Evolutionary conservation across 1,140 invertebrate species (phyloP).

Genomic region (Drosophila asahinai): DNA sequence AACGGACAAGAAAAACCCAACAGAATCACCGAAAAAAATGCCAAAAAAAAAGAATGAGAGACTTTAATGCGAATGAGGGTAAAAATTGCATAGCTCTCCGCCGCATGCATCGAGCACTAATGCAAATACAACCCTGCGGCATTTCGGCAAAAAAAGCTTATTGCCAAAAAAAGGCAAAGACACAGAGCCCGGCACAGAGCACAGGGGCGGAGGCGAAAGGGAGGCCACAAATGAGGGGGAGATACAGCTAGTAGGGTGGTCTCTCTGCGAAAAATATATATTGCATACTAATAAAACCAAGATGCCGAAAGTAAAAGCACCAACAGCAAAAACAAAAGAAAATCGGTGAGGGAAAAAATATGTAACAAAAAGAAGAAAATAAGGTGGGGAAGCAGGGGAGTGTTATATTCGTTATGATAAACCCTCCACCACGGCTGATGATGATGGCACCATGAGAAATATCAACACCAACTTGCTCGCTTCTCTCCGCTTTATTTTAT

Average conservation of each 20-base stretch:
- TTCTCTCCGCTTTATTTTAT: conserved; percentile 19
- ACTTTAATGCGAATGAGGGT: conserved; percentile 38
- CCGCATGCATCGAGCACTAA: conserved; percentile 51
- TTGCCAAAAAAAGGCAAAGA: conserved; percentile 60
- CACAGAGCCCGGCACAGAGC: neutral
- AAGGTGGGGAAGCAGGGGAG: neutral
- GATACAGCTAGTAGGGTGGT: neutral
- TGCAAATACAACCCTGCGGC: conserved; percentile 77
- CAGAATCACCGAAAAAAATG: neutral
- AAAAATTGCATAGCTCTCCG: conserved; percentile 35
- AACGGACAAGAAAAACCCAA: neutral
- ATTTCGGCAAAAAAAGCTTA: conserved; percentile 59
- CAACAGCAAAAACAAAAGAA: conserved; percentile 21
- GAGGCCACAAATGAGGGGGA: conserved; percentile 12
- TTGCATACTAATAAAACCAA: conserved; percentile 71
- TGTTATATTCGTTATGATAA: conserved; percentile 15
- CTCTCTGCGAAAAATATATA: conserved; percentile 53
- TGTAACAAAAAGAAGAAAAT: neutral
- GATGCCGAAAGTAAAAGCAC: conserved; percentile 43
- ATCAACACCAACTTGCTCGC: conserved; percentile 56
- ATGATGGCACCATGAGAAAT: conserved; percentile 56
- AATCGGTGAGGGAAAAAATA: neutral
- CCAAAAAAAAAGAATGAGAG: neutral
- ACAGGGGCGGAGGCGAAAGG: conserved; percentile 3
- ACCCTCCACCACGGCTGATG: conserved; percentile 48